These are phyloP conservation scores for Anoura caudifer DNA, from an alignment of 2,113 vertebrate genomes.

Conservation along the genomic window DNA sequence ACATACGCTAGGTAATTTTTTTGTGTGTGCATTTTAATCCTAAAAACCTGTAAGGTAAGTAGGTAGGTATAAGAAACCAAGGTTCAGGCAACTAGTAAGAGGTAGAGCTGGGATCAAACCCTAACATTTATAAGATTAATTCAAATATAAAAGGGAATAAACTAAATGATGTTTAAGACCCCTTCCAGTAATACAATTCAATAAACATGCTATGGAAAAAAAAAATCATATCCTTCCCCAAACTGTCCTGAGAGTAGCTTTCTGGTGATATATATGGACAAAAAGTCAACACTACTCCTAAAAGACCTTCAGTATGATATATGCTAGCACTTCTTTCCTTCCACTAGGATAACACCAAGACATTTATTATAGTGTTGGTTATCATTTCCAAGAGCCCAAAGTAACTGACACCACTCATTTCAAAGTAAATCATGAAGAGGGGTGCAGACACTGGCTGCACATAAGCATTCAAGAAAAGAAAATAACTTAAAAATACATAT, in stretches of 20 bases:
- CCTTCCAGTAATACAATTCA: background rate
- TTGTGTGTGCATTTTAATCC: background rate
- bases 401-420: background rate
- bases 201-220: background rate
- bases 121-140: slow-evolving; percentile 4
- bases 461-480: background rate
- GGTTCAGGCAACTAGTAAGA: background rate
- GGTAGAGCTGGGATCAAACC: background rate
- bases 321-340: background rate
- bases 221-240: background rate
- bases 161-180: background rate
- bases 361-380: background rate
- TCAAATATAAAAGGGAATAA: slow-evolving; percentile 1
- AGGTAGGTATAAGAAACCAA: background rate
- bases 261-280: background rate
- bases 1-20: background rate
- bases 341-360: background rate
- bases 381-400: background rate
- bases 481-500: background rate
- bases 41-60: background rate
- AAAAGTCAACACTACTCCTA: background rate
- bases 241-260: background rate
- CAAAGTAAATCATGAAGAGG: background rate
- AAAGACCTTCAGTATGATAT: background rate
- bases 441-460: background rate